Evolutionary conservation across 1,140 invertebrate genomes (phyloP), one percentile per base, ranked within the genome.

Genomic region (Eurosta solidaginis): DNA sequence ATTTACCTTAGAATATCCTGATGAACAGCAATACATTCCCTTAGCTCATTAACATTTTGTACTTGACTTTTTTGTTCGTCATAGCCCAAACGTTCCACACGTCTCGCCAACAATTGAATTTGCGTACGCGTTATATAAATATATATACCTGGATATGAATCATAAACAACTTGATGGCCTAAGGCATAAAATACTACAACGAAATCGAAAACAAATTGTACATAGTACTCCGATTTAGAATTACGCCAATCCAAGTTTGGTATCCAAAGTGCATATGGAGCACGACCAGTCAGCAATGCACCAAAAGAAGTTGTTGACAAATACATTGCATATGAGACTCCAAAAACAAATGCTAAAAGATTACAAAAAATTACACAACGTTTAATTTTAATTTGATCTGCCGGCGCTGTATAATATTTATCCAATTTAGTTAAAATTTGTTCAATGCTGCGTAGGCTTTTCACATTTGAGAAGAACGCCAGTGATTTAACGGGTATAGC

Each of bases 141-240:
- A n/a, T 82, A 82, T 54, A 81, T 81, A 9, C 81, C 81, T 1
- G 81, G 77, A 9, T 82, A 82, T 22, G 78, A 78, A 59, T 82
- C 81, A 14, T 81, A 78, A 36, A 77, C 76, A 44, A 81, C 77
- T 73, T 82, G 80, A 1, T 82, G 81, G 33, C 81, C 76, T 2
- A 81, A 81, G 45, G 80, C 77, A 73, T 73, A 80, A 77, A 78
- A 78, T 68, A 82, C 78, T 47, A 82, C 77, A 36, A 80, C n/a
- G 68, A 59, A 81, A 52, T 82, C 81, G 27, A 82, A 76, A 50
- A 74, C 80, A 42, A 78, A 75, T 77, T 82, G 81, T 49, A 80
- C n/a, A 29, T 40, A 78, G 74, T 82, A 81, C 45, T 82, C 78
- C 47, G 40, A 36, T 0, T 0, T 6, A 6, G 74, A 75, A 6